A percentile compares a stretch with the other conserved stretches of the same genome.
Evolutionary conservation across 2,113 vertebrate genomes (phyloP).

Genomic region (Electrona antarctica): DNA sequence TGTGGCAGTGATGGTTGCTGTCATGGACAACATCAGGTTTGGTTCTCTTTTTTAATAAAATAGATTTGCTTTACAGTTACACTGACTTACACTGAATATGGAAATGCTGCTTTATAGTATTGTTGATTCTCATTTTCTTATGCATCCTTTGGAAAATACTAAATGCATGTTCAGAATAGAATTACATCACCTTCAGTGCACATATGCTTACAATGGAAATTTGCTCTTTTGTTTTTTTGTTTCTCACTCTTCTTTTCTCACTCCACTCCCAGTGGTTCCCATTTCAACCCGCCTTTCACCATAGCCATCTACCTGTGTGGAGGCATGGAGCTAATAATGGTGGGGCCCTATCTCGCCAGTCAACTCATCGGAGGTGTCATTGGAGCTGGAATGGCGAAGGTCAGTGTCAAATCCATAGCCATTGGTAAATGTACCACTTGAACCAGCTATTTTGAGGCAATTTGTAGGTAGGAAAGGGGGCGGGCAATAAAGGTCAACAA

Average conservation of each 20-base stretch:
- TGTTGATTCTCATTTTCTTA: no score
- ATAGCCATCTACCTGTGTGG: constrained; percentile 79
- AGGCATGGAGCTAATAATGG: constrained; percentile 71
- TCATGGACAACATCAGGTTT: constrained; percentile 79
- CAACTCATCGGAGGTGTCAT: constrained; percentile 78
- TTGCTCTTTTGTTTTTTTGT: not conserved
- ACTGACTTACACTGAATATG: not conserved
- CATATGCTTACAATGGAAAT: no score
- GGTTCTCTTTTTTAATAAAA: not conserved
- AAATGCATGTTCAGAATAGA: no score
- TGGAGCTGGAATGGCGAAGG: constrained; percentile 80
- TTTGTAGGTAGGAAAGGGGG: no score
- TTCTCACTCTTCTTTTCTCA: constrained; percentile 4
- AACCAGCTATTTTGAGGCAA: no score
- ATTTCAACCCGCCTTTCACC: constrained; percentile 82
- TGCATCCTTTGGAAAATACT: no score
- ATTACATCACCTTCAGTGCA: no score
- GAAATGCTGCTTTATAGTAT: no score
- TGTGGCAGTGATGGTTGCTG: constrained; percentile 71
- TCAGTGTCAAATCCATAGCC: constrained; percentile 30
- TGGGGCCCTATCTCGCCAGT: constrained; percentile 66
- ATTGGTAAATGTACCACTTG: no score
- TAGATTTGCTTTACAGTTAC: not conserved
- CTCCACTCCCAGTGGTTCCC: constrained; percentile 66
- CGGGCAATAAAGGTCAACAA: no score